These are phyloP conservation scores for Pollenia amentaria DNA, from an alignment of 2,888 invertebrate species.

Conservation along the genomic window DNA sequence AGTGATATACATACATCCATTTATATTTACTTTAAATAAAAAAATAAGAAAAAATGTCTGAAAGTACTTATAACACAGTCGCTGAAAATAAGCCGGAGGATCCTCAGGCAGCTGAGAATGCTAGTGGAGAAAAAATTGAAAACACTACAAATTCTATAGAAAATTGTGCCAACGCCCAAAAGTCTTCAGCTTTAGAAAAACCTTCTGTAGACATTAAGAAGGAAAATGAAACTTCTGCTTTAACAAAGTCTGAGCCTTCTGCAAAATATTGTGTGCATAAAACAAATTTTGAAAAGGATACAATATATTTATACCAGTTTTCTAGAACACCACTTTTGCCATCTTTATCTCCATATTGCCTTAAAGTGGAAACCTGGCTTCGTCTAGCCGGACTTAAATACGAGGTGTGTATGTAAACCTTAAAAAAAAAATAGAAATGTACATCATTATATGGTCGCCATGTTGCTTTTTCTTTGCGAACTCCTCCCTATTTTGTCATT, in stretches of 20 bases:
- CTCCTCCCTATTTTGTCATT: conserved; percentile 41
- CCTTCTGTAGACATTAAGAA: conserved; percentile 84
- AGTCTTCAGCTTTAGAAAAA: conserved; percentile 84
- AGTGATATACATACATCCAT: too few relatives aligned
- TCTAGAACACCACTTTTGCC: conserved; percentile 95
- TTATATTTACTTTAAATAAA: too few relatives aligned
- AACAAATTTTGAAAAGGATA: conserved; percentile 94
- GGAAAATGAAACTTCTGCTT: conserved; percentile 84
- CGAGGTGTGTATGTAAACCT: conserved; percentile 89
- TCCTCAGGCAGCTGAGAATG: conserved; percentile 82
- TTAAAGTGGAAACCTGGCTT: conserved; percentile 98
- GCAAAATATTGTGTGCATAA: conserved; percentile 94
- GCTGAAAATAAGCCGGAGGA: conserved; percentile 85
- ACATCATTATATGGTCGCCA: conserved; percentile 62
- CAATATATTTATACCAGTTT: conserved; percentile 97
- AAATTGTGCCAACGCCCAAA: conserved; percentile 84
- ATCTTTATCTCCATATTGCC: conserved; percentile 95
- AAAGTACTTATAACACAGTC: conserved; percentile 85
- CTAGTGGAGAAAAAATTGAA: conserved; percentile 78
- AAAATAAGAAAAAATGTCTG: conserved; percentile 87
- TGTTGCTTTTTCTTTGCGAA: conserved; percentile 68
- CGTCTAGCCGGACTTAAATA: conserved; percentile 95
- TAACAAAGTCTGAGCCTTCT: conserved; percentile 87
- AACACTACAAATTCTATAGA: conserved; percentile 79
- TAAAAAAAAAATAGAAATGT: conserved; percentile 25